Evolutionary conservation across 2,113 vertebrate genomes (phyloP).

Genomic region (Pelobates fuscus): DNA sequence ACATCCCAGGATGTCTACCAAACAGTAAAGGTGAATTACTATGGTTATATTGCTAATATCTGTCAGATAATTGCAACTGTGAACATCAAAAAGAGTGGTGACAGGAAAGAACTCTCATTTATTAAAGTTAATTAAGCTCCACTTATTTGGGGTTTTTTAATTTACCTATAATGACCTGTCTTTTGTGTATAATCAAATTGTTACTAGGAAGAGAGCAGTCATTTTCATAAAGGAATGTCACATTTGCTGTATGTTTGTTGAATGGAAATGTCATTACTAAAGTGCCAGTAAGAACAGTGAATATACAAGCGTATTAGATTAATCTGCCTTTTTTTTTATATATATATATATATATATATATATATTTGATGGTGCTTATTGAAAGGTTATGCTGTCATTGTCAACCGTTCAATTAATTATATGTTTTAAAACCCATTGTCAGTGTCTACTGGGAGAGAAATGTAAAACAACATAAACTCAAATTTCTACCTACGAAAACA

Average conservation of each 20-base stretch:
- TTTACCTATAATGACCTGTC: not conserved
- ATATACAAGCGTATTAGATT: too few species aligned
- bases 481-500: conserved; percentile 21
- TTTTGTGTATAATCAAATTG: not conserved
- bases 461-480: conserved; percentile 33
- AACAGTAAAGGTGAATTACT: too few species aligned
- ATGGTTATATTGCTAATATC: too few species aligned
- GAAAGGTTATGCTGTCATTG: not conserved
- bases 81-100: not conserved
- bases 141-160: not conserved
- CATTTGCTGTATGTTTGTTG: not conserved
- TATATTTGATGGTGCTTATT: too few species aligned
- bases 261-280: not conserved
- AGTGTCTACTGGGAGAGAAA: conserved; percentile 4
- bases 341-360: too few species aligned
- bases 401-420: not conserved
- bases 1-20: too few species aligned
- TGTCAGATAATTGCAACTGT: not conserved
- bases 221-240: not conserved
- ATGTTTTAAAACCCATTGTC: conserved; percentile 12
- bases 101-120: not conserved
- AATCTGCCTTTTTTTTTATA: too few species aligned
- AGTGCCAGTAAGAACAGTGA: too few species aligned
- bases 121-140: not conserved
- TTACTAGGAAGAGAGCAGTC: not conserved